A percentile compares a stretch with the other conserved stretches of the same genome.
These are phyloP conservation scores for Crocallis elinguaria DNA, from an alignment of 2,888 invertebrate species.

Conservation along the genomic window DNA sequence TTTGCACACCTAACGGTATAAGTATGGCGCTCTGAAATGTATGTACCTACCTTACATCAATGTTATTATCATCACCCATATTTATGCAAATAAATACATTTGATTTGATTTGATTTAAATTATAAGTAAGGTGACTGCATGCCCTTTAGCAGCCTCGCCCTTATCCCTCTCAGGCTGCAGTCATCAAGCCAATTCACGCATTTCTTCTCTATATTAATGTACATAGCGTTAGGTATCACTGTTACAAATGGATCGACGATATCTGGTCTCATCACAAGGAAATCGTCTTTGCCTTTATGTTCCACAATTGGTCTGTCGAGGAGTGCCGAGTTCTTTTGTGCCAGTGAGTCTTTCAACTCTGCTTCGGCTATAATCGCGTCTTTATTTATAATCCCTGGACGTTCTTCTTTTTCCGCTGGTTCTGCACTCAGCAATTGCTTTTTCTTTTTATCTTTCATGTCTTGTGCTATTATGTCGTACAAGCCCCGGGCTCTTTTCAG, in stretches of 20 bases:
- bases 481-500: slow-evolving; percentile 2
- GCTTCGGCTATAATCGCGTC: slow-evolving; percentile 39
- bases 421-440: background rate
- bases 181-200: slow-evolving; percentile 76
- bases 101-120: too few relatives aligned
- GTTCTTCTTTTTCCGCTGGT: slow-evolving; percentile 2
- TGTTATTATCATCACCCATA: too few relatives aligned
- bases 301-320: slow-evolving; percentile 56
- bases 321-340: slow-evolving; percentile 49
- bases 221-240: slow-evolving; percentile 66
- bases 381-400: background rate
- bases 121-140: slow-evolving; percentile 29
- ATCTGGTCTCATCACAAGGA: slow-evolving; percentile 56
- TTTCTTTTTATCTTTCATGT: background rate
- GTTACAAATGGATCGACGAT: slow-evolving; percentile 59
- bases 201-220: slow-evolving; percentile 63
- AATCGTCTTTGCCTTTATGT: slow-evolving; percentile 60
- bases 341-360: slow-evolving; percentile 49
- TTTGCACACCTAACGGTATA: too few relatives aligned
- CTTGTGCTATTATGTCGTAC: slow-evolving; percentile 13
- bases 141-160: slow-evolving; percentile 51
- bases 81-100: too few relatives aligned
- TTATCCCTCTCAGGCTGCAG: slow-evolving; percentile 63
- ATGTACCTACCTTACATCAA: too few relatives aligned
- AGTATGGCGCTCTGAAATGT: too few relatives aligned